Conservation (phyloP, 2,797 vertebrate species). For the Siniperca undulata region DNA sequence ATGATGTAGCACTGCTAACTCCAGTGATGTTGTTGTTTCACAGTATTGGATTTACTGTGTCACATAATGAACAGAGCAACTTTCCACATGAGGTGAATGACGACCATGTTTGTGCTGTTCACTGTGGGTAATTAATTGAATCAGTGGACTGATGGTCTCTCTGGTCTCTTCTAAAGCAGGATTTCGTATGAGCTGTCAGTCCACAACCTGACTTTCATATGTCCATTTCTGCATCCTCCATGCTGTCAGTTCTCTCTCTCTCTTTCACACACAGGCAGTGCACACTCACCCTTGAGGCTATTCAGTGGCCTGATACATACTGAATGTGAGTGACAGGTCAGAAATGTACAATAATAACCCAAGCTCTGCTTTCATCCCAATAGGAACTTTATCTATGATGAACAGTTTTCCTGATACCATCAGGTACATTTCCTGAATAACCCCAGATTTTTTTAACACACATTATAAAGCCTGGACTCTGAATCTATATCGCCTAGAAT, state of each 20-base stretch:
- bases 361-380: conserved; percentile 13
- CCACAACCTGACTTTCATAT: conserved; percentile 26
- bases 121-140: conserved; percentile 38
- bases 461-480: background rate
- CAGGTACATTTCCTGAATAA: conserved; percentile 29
- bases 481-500: background rate
- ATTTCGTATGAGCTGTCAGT: conserved; percentile 50
- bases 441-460: background rate
- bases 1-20: conserved; percentile 37
- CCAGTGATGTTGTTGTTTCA: conserved; percentile 38
- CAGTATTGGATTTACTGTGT: conserved; percentile 33
- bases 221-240: conserved; percentile 21
- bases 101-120: conserved; percentile 17
- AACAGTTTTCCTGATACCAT: conserved; percentile 13
- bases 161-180: conserved; percentile 22
- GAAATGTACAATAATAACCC: conserved; percentile 38
- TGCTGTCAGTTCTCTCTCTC: conserved; percentile 27
- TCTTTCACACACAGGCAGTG: background rate
- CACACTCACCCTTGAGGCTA: conserved; percentile 30
- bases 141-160: conserved; percentile 28
- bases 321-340: conserved; percentile 35
- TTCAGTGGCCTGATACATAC: conserved; percentile 2
- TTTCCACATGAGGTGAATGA: conserved; percentile 52
- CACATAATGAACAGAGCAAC: conserved; percentile 33
- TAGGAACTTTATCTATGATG: conserved; percentile 17